Percentiles rank a stretch among this genome's conserved stretches.
Evolutionary conservation across 2,113 vertebrate genomes (phyloP).

Genomic region (Forbesichthys agassizii): DNA sequence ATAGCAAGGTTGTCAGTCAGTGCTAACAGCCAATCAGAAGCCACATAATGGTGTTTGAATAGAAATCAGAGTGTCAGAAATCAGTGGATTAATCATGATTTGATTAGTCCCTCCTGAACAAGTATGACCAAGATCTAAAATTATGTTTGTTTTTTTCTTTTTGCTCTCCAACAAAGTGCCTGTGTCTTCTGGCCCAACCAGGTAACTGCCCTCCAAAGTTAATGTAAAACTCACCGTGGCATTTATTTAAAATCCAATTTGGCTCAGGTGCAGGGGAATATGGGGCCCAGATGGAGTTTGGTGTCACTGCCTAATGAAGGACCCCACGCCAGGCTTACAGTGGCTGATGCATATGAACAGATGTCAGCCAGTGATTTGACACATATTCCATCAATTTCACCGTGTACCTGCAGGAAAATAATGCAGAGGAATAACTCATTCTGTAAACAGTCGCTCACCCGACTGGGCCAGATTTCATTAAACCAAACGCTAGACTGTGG

Average conservation of each 20-base stretch:
- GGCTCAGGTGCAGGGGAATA: conserved; percentile 72
- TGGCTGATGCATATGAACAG: conserved; percentile 77
- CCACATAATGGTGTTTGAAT: too few species aligned
- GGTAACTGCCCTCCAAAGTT: conserved; percentile 43
- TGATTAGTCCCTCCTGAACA: background rate
- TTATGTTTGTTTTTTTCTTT: background rate
- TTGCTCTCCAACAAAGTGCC: background rate
- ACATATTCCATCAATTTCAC: conserved; percentile 78
- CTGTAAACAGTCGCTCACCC: conserved; percentile 50
- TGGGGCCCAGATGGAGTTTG: conserved; percentile 70
- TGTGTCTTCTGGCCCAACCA: conserved; percentile 27
- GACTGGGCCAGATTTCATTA: conserved; percentile 45
- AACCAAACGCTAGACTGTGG: conserved; percentile 41
- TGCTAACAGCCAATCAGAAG: too few species aligned
- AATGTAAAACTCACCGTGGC: conserved; percentile 75
- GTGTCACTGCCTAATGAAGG: conserved; percentile 78
- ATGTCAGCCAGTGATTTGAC: conserved; percentile 76
- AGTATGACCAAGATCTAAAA: background rate
- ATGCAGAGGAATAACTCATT: conserved; percentile 66
- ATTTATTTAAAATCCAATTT: conserved; percentile 83
- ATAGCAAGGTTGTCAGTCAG: too few species aligned
- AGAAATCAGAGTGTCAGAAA: too few species aligned
- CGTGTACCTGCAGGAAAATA: conserved; percentile 68
- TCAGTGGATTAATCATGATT: background rate
- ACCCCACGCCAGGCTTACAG: conserved; percentile 64